These are phyloP conservation scores for Siphonodentalium dalli DNA, from an alignment of 2,888 invertebrate species.

Conservation along the genomic window DNA sequence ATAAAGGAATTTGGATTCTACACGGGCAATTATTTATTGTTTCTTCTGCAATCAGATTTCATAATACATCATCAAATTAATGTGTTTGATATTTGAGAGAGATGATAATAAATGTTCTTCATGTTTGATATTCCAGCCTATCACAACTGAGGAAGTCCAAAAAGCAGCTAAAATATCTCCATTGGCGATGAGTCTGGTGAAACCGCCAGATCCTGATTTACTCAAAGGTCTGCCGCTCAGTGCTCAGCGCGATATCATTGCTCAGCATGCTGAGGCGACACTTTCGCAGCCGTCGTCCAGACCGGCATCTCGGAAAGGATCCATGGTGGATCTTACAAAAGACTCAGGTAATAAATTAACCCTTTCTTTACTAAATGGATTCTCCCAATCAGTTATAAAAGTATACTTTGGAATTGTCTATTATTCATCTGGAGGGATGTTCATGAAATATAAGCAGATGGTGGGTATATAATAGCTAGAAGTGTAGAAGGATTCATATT, in stretches of 20 bases:
- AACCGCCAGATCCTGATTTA: conserved; percentile 64
- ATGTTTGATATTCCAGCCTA: conserved; percentile 70
- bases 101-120: not conserved
- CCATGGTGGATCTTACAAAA: conserved; percentile 21
- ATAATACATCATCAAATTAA: too few species aligned
- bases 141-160: conserved; percentile 76
- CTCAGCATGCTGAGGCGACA: conserved; percentile 70
- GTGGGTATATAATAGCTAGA: not conserved
- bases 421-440: too few species aligned
- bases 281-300: conserved; percentile 55
- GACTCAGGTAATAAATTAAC: too few species aligned
- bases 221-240: conserved; percentile 53
- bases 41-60: not conserved
- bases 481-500: too few species aligned
- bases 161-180: conserved; percentile 69
- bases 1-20: not conserved
- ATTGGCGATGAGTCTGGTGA: conserved; percentile 67
- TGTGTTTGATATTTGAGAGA: not conserved
- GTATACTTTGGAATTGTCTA: too few species aligned
- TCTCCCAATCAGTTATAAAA: too few species aligned
- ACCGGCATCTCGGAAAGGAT: conserved; percentile 41
- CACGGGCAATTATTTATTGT: not conserved
- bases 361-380: too few species aligned
- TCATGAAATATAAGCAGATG: too few species aligned
- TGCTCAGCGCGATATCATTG: conserved; percentile 64